These are phyloP conservation scores for Megalonaias nervosa DNA, from an alignment of 1,140 invertebrate species.

Conservation along the genomic window DNA sequence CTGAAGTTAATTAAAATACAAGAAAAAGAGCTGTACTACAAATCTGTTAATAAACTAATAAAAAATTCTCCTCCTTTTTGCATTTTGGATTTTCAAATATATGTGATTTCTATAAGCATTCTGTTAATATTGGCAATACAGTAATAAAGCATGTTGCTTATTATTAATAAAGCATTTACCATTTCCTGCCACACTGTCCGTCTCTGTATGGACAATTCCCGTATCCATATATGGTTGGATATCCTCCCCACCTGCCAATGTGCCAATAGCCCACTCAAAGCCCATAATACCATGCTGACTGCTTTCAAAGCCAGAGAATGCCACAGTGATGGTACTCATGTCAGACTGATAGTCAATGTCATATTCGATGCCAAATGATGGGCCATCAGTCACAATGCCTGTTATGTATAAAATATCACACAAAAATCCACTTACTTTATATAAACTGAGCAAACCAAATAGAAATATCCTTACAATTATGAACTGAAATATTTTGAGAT, in stretches of 20 bases:
- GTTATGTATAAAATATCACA: neutral
- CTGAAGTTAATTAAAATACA: too few species aligned
- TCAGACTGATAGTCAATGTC: slow-evolving; percentile 34
- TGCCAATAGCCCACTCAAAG: slow-evolving; percentile 35
- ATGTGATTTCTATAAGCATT: neutral
- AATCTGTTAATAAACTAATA: too few species aligned
- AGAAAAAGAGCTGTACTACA: too few species aligned
- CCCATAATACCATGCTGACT: slow-evolving; percentile 20
- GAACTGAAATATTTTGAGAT: too few species aligned
- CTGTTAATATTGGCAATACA: neutral
- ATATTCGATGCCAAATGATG: neutral
- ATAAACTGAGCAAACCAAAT: too few species aligned
- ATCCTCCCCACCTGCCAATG: slow-evolving; percentile 19
- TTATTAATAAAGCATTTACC: slow-evolving; percentile 8
- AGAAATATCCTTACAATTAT: too few species aligned
- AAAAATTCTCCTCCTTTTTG: neutral
- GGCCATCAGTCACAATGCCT: slow-evolving; percentile 30
- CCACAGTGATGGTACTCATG: slow-evolving; percentile 16
- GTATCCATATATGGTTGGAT: slow-evolving; percentile 19
- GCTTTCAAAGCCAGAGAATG: slow-evolving; percentile 33
- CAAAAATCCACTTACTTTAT: too few species aligned
- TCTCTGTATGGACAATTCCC: slow-evolving; percentile 14
- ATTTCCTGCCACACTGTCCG: slow-evolving; percentile 1
- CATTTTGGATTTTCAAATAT: neutral
- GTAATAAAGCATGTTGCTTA: neutral